Percentiles rank a stretch among this genome's conserved stretches.
phyloP scores from a whole-genome alignment of 1,140 invertebrate genomes.

The Schlechtendalia chinensis region DNA sequence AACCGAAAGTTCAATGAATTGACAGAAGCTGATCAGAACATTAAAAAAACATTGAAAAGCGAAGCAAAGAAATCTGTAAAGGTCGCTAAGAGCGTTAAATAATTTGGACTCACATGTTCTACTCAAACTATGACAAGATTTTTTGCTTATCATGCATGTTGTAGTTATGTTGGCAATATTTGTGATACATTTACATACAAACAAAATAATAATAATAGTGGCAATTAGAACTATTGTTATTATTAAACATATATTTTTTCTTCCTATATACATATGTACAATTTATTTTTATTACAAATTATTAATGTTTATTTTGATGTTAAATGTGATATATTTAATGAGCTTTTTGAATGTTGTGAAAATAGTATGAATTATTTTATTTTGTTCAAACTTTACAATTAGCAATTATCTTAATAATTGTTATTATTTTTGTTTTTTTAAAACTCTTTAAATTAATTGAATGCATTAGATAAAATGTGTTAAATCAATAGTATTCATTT shows the following conservation, averaged over 20 bases:
- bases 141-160: neutral
- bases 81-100: neutral
- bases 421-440: neutral
- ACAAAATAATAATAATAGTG: neutral
- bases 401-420: neutral
- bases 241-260: neutral
- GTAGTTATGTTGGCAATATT: neutral
- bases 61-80: conserved; percentile 53
- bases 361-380: conserved; percentile 10
- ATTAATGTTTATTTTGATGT: conserved; percentile 21
- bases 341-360: conserved; percentile 1
- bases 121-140: neutral
- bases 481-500: too few species aligned
- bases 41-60: conserved; percentile 60
- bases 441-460: neutral
- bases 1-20: conserved; percentile 60
- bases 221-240: neutral
- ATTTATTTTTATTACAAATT: conserved; percentile 16
- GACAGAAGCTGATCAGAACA: conserved; percentile 70
- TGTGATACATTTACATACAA: neutral
- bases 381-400: neutral
- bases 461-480: too few species aligned
- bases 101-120: neutral
- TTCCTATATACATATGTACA: conserved; percentile 4
- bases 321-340: neutral